These are phyloP conservation scores for Montipora cactus DNA, from an alignment of 64 coral and sea anemone genomes.

Conservation along the genomic window DNA sequence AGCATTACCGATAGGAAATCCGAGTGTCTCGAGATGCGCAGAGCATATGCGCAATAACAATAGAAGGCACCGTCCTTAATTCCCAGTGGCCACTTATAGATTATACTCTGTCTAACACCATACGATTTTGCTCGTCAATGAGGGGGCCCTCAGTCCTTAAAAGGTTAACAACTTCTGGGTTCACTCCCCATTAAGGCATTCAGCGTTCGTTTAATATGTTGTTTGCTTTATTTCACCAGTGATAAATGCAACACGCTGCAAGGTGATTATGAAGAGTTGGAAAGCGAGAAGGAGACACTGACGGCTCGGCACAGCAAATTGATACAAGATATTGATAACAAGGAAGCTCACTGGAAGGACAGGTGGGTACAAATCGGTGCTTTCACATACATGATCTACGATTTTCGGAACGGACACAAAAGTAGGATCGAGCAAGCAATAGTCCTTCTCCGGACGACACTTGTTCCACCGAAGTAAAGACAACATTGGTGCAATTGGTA, in stretches of 20 bases:
- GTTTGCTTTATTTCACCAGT: conserved; percentile 28
- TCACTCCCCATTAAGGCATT: background rate
- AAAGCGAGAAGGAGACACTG: conserved; percentile 72
- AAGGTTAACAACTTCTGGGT: no score
- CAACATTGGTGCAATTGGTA: no score
- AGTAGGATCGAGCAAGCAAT: background rate
- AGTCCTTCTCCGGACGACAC: background rate
- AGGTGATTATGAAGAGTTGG: conserved; percentile 76
- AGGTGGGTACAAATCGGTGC: conserved; percentile 32
- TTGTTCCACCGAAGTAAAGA: background rate
- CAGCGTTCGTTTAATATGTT: background rate
- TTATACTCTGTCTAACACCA: no score
- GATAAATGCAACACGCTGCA: conserved; percentile 70
- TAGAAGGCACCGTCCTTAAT: no score
- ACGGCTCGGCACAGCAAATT: conserved; percentile 76
- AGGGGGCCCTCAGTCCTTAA: no score
- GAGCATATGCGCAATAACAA: no score
- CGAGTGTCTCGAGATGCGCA: no score
- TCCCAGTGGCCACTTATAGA: no score
- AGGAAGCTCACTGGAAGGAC: conserved; percentile 81
- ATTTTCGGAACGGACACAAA: background rate
- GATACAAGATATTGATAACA: conserved; percentile 84
- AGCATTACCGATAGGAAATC: no score
- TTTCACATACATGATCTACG: background rate
- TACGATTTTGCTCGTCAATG: no score